phyloP scores from a whole-genome alignment of 2,113 vertebrate genomes.

The Lamprotornis superbus region DNA sequence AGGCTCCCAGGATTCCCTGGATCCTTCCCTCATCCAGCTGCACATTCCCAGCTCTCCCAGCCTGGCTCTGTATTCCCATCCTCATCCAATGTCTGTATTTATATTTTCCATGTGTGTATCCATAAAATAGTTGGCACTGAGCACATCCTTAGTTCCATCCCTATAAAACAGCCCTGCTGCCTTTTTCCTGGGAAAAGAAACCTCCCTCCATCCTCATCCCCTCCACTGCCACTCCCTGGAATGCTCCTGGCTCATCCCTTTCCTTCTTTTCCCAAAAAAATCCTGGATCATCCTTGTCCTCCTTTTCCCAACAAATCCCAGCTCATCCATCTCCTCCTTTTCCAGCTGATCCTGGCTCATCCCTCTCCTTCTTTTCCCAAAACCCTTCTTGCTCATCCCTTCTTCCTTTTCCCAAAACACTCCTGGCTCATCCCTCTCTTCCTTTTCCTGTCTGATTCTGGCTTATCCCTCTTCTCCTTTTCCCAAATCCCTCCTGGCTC shows the following conservation, averaged over 20 bases:
- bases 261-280: neutral
- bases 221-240: neutral
- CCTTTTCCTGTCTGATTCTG: neutral
- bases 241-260: neutral
- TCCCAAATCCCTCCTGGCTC: neutral
- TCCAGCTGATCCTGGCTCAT: neutral
- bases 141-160: fast-evolving
- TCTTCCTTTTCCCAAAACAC: no score
- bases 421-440: neutral
- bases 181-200: neutral
- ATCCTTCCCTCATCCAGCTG: neutral
- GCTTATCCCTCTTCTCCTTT: no score
- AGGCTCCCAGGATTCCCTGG: neutral
- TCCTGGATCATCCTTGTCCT: neutral
- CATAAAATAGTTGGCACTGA: neutral
- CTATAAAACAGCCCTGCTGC: neutral
- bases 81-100: neutral
- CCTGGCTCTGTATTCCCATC: neutral
- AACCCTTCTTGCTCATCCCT: neutral
- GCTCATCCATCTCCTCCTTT: no score
- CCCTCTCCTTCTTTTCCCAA: neutral
- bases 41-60: neutral
- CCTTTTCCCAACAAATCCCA: no score
- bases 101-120: neutral
- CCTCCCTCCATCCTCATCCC: neutral